These are phyloP conservation scores for Callimorpha dominula DNA, from an alignment of 2,888 invertebrate species.

Conservation along the genomic window DNA sequence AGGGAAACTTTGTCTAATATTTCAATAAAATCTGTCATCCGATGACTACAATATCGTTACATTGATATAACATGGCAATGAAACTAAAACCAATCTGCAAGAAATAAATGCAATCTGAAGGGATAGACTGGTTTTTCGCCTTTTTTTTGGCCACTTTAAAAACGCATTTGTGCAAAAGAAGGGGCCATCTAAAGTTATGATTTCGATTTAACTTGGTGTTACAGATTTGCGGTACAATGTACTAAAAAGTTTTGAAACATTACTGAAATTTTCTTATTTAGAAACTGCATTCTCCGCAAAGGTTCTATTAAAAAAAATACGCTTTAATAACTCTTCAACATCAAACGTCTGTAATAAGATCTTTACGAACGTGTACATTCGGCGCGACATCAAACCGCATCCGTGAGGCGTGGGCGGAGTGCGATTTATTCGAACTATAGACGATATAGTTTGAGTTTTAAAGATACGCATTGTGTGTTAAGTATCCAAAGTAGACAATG, in stretches of 20 bases:
- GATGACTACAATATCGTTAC: neutral
- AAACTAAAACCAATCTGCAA: no score
- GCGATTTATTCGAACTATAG: neutral
- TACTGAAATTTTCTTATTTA: no score
- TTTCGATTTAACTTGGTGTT: no score
- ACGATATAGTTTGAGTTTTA: neutral
- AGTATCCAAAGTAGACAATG: neutral
- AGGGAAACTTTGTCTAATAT: constrained; percentile 37
- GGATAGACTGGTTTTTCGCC: neutral
- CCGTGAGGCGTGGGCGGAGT: neutral
- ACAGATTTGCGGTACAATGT: no score
- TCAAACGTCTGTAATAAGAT: neutral
- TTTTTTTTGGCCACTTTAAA: neutral
- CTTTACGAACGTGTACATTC: neutral
- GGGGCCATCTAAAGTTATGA: no score
- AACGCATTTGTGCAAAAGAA: neutral
- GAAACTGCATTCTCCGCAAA: no score
- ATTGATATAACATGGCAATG: neutral
- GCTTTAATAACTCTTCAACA: neutral
- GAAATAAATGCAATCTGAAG: neutral
- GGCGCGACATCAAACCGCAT: neutral
- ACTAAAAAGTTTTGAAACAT: no score
- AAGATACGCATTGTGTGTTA: neutral
- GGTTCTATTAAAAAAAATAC: neutral
- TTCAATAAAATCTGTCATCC: constrained; percentile 23